Percentiles rank a stretch among this genome's conserved stretches.
phyloP scores from a whole-genome alignment of 2,888 invertebrate species.

The Norana najaformis region DNA sequence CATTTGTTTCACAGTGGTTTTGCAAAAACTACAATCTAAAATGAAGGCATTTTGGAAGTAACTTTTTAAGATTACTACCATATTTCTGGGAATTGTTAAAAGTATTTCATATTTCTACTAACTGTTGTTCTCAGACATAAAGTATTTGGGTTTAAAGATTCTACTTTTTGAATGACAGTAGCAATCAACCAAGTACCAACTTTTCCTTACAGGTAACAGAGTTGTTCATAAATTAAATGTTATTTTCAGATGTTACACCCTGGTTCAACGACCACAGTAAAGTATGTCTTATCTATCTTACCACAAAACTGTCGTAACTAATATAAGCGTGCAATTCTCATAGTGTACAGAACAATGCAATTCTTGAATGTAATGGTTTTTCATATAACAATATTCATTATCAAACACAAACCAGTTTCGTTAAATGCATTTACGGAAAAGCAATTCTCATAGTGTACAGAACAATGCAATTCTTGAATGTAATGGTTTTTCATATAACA shows the following conservation, averaged over 20 bases:
- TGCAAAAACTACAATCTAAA: not conserved
- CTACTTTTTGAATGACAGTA: not conserved
- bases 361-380: not conserved
- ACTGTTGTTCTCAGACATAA: not conserved
- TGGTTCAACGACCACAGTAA: not conserved
- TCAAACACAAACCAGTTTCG: not conserved
- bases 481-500: not conserved
- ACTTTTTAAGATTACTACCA: not conserved
- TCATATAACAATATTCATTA: not conserved
- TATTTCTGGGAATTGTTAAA: not conserved
- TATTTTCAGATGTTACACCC: not conserved
- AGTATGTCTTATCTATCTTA: slow-evolving; percentile 4
- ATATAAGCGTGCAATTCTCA: not conserved
- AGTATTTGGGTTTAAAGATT: not conserved
- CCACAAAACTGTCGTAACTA: not conserved
- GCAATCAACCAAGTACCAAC: no score
- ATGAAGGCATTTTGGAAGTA: not conserved
- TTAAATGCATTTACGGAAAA: not conserved
- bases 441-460: no score
- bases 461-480: not conserved
- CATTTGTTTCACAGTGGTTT: not conserved
- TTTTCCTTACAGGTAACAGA: not conserved
- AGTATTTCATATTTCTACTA: not conserved
- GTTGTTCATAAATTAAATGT: not conserved
- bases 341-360: not conserved